Evolutionary conservation across 2,113 vertebrate species (phyloP).

Genomic region (Phyllostomus discolor): DNA sequence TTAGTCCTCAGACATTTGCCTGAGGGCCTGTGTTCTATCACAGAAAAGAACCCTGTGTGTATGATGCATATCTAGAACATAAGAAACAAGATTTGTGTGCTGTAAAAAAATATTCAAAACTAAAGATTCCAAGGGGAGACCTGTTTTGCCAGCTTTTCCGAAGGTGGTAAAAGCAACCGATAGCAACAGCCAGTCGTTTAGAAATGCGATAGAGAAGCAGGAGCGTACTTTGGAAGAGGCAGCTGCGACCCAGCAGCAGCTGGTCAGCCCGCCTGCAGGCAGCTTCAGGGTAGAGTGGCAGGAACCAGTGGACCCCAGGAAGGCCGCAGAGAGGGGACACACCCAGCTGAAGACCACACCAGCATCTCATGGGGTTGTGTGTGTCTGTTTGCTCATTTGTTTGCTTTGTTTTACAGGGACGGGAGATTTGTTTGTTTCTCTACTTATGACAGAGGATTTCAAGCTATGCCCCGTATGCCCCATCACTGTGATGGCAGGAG

Average conservation of each 20-base stretch:
- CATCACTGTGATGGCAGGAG: background rate
- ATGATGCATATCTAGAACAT: background rate
- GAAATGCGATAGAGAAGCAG: background rate
- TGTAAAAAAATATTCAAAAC: background rate
- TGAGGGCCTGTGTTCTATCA: background rate
- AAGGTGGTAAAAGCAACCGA: constrained; percentile 37
- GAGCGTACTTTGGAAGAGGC: background rate
- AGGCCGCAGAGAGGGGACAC: background rate
- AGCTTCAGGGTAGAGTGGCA: background rate
- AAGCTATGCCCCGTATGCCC: background rate
- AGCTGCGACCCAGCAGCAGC: background rate
- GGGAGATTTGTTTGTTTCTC: background rate
- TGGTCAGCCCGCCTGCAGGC: background rate
- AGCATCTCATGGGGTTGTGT: background rate
- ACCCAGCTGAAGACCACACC: background rate
- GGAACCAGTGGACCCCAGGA: background rate
- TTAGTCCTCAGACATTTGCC: background rate
- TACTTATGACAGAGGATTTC: background rate
- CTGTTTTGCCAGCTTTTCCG: constrained; percentile 47
- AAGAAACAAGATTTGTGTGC: background rate
- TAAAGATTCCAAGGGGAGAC: background rate
- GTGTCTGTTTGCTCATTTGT: background rate
- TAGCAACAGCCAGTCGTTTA: background rate
- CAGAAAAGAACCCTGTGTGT: background rate
- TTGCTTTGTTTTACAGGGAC: background rate